phyloP scores from a whole-genome alignment of 1,140 invertebrate genomes.

The Drosophila orosa region DNA sequence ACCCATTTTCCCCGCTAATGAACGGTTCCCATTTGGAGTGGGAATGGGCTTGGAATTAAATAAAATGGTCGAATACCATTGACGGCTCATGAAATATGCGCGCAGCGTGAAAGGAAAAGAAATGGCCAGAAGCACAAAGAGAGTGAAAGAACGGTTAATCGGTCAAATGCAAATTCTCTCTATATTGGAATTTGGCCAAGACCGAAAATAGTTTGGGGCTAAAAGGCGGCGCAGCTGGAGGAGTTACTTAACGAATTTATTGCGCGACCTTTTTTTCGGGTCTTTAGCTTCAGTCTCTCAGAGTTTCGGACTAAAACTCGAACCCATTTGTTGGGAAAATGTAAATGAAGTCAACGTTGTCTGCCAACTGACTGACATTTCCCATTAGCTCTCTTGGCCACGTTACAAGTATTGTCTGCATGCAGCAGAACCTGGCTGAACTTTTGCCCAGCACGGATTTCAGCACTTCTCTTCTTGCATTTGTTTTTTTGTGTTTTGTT shows the following conservation, averaged over 20 bases:
- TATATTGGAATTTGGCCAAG: conserved; percentile 31
- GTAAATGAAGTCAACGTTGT: conserved; percentile 72
- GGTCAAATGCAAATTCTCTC: conserved; percentile 42
- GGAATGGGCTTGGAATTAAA: conserved; percentile 32
- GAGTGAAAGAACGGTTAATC: conserved; percentile 40
- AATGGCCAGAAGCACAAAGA: conserved; percentile 40
- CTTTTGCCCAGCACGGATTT: conserved; percentile 71
- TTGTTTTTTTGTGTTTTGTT: not conserved
- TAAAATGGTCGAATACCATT: conserved; percentile 19
- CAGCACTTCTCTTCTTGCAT: conserved; percentile 49
- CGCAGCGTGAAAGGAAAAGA: conserved; percentile 36
- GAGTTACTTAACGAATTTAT: conserved; percentile 47
- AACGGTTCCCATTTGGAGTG: conserved; percentile 55
- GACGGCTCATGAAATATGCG: conserved; percentile 55
- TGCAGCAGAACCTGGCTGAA: conserved; percentile 44
- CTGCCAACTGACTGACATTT: conserved; percentile 74
- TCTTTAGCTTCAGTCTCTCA: conserved; percentile 21
- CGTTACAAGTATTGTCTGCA: conserved; percentile 62
- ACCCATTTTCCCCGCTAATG: conserved; percentile 70
- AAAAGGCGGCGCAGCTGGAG: not conserved
- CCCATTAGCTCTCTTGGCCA: conserved; percentile 71
- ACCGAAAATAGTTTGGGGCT: conserved; percentile 10
- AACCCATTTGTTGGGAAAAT: conserved; percentile 67
- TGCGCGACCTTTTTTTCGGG: conserved; percentile 69
- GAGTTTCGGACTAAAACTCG: not conserved